Evolutionary conservation across 2,113 vertebrate species (phyloP).

Genomic region (Syngnathoides biaculeatus): DNA sequence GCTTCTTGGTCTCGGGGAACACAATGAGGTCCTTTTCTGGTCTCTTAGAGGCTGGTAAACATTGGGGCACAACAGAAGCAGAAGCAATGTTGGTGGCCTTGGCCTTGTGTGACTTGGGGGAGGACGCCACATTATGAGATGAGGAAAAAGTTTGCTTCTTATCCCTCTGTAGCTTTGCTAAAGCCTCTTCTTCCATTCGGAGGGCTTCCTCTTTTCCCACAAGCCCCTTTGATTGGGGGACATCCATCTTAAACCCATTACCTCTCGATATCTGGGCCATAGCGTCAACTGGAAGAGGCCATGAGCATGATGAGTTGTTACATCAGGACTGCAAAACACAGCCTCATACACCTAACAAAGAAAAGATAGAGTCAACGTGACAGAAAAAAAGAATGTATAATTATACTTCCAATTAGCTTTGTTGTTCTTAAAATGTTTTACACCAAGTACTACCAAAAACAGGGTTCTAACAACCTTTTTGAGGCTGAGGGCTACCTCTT

Average conservation of each 20-base stretch:
- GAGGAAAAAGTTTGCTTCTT: slow-evolving; percentile 68
- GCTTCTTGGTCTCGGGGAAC: slow-evolving; percentile 86
- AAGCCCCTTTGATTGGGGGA: slow-evolving; percentile 80
- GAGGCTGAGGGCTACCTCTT: no score
- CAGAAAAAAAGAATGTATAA: neutral
- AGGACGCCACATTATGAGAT: slow-evolving; percentile 40
- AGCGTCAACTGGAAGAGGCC: slow-evolving; percentile 71
- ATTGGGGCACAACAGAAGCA: slow-evolving; percentile 55
- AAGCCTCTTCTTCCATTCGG: slow-evolving; percentile 94
- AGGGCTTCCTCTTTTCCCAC: slow-evolving; percentile 96
- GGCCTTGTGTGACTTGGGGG: slow-evolving; percentile 37
- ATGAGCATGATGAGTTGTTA: slow-evolving; percentile 60
- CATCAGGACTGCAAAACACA: slow-evolving; percentile 25
- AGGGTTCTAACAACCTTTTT: no score
- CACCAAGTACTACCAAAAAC: neutral
- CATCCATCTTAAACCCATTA: slow-evolving; percentile 83
- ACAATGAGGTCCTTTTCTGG: slow-evolving; percentile 92
- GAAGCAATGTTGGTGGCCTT: slow-evolving; percentile 48
- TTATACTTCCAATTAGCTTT: neutral
- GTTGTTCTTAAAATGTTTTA: neutral
- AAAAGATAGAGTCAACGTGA: neutral
- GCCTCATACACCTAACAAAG: slow-evolving; percentile 51
- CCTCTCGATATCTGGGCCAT: slow-evolving; percentile 94
- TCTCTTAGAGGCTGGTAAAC: slow-evolving; percentile 58
- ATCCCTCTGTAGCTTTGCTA: slow-evolving; percentile 87